Evolutionary conservation across 2,888 invertebrate genomes (phyloP), one percentile per base, ranked within the genome.

Genomic region (Melieria omissa): DNA sequence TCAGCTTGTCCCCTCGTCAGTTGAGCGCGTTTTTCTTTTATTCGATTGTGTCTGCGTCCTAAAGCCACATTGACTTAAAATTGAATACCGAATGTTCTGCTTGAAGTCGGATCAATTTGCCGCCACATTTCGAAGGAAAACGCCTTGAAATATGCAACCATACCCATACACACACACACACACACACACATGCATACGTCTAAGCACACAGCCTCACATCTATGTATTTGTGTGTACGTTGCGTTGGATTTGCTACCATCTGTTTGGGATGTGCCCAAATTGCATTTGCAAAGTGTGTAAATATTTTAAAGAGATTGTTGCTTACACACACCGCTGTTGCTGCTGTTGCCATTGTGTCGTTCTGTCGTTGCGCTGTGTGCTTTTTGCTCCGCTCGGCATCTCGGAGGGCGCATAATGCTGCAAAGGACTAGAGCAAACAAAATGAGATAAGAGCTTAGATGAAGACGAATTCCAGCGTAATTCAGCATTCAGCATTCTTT

Each of bases 201-300:
- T 49, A 58, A n/a, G 45, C 58, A 58, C 10, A 10, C n/a, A n/a
- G n/a, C n/a, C n/a, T 29, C 29, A 29, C 29, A 29, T 29, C 3
- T 49, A 49, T 3, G 12, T 49, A 3, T 12, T 29, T 29, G 29
- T 29, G 29, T 29, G 29, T 2, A 29, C 2, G 29, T 29, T 29
- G 29, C 29, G 29, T 29, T 29, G 3, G 29, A 29, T 29, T 29
- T 3, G 29, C 29, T 29, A 49, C 42, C 46, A 52, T 44, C 47
- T 52, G 58, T 44, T 49, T 47, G 49, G 44, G 67, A 52, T 49
- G 52, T 60, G 52, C 61, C 52, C 52, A 67, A 60, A 67, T 67
- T 67, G 52, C 60, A 60, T 60, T 61, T 49, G 49, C 60, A 67
- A 67, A 67, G 49, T 67, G 66, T 60, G 66, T 42, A 67, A 58